Evolutionary conservation across 2,888 invertebrate genomes (phyloP), one percentile per base, ranked within the genome.

Genomic region (Pseudococcus longispinus): DNA sequence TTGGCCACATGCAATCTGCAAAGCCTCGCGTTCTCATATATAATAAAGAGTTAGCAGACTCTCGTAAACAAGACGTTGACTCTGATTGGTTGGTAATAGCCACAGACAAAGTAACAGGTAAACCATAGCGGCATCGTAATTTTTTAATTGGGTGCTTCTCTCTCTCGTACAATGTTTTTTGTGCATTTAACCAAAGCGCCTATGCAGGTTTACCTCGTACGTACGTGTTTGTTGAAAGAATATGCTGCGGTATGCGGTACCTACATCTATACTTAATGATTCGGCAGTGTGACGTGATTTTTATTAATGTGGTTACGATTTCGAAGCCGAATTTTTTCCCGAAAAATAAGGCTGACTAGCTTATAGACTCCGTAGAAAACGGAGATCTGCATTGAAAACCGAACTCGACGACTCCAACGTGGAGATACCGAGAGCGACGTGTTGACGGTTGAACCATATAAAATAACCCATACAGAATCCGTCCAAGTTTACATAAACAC

Each of bases 21-120:
- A 93, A 93, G 89, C 93, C 94, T 88, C 91, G 93, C n/a, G 93
- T 93, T 44, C 90, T 94, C 83, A 91, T 94, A 83, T 94, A 93
- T 89, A 91, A 92, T 88, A 90, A 90, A 84, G 92, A 92, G 89
- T 90, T 91, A 83, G 92, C 92, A 88, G 91, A 92, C 15, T 93
- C 93, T 89, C 93, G 93, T 82, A 91, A 92, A 88, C 90, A 90
- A 85, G 92, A 92, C 89, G 90, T 91, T 82, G 92, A 92, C 88
- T 91, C 92, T n/a, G 93, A 94, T 89, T 94, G 93, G 93, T 46
- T 77, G 77, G 86, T 86, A 77, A 86, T 86, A 80, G 77, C 86
- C 77, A 86, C 86, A 55, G 86, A 77, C 80, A 86, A 86, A 86
- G 70, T 86, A 51, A 86, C 86, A 55, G 86, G 86, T 86, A 80